Evolutionary conservation across 2,888 invertebrate species (phyloP).

Genomic region (Prosopocoilus inquinatus): DNA sequence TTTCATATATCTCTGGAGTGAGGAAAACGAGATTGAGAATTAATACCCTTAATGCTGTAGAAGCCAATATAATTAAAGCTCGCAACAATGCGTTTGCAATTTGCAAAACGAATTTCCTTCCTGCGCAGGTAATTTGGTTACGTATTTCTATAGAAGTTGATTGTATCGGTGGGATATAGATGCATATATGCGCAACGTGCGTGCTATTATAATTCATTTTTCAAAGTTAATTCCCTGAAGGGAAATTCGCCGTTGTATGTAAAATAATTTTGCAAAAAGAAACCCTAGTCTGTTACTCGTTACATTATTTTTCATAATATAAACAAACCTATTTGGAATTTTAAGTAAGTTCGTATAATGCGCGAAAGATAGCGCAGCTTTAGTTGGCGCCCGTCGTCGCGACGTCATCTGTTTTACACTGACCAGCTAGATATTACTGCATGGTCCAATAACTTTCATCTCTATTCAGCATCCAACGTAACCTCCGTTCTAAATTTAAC

Average conservation of each 20-base stretch:
- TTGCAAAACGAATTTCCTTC: conserved; percentile 13
- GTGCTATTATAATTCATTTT: conserved; percentile 2
- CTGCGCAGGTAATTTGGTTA: conserved; percentile 16
- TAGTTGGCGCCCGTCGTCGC: conserved; percentile 37
- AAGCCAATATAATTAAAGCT: neutral
- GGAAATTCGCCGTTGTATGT: too few species aligned
- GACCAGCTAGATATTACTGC: conserved; percentile 34
- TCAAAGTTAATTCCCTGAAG: too few species aligned
- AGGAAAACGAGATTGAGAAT: neutral
- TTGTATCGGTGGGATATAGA: conserved; percentile 6
- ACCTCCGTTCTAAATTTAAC: conserved; percentile 22
- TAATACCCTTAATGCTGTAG: neutral
- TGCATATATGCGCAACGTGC: conserved; percentile 7
- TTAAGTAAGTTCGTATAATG: conserved; percentile 17
- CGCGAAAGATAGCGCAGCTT: conserved; percentile 26
- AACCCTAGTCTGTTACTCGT: too few species aligned
- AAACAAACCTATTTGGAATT: neutral
- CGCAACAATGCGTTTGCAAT: conserved; percentile 3
- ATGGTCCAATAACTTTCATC: conserved; percentile 33
- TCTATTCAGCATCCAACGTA: conserved; percentile 23
- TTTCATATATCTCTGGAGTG: too few species aligned
- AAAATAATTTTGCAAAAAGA: too few species aligned
- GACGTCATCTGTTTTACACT: conserved; percentile 39
- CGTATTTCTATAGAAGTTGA: conserved; percentile 11
- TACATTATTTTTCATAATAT: too few species aligned